phyloP scores from a whole-genome alignment of 2,797 vertebrate genomes.

The Mormyrus hasselquistii region DNA sequence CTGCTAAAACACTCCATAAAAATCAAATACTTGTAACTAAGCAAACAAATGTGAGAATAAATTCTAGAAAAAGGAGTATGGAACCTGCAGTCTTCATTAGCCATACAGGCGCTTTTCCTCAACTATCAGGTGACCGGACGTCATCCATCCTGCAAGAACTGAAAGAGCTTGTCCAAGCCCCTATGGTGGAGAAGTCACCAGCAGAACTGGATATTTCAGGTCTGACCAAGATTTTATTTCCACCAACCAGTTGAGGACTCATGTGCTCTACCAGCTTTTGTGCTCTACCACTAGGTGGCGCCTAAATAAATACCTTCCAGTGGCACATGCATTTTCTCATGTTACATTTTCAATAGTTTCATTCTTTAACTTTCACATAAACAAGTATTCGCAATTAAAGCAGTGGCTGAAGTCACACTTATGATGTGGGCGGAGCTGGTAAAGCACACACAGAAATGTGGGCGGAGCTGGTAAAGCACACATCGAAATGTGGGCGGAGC shows the following conservation, averaged over 20 bases:
- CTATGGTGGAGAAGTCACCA: background rate
- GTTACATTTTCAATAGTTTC: background rate
- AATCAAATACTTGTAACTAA: background rate
- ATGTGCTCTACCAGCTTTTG: background rate
- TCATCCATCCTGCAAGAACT: background rate
- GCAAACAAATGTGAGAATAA: background rate
- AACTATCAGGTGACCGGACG: background rate
- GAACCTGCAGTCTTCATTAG: background rate
- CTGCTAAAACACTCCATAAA: background rate
- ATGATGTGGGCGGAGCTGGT: background rate
- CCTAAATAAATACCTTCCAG: background rate
- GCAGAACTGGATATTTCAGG: background rate
- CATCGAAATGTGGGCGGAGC: background rate
- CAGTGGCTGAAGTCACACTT: background rate
- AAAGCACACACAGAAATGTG: background rate
- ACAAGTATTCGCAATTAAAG: background rate
- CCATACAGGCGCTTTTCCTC: background rate
- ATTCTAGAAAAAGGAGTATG: background rate
- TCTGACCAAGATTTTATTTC: background rate
- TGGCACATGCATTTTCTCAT: background rate
- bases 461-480: no score
- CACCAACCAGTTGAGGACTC: background rate
- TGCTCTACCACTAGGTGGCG: background rate
- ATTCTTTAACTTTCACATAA: background rate
- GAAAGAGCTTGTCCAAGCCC: background rate